Evolutionary conservation across 1,140 invertebrate genomes (phyloP).

Genomic region (Drosophila tristis): DNA sequence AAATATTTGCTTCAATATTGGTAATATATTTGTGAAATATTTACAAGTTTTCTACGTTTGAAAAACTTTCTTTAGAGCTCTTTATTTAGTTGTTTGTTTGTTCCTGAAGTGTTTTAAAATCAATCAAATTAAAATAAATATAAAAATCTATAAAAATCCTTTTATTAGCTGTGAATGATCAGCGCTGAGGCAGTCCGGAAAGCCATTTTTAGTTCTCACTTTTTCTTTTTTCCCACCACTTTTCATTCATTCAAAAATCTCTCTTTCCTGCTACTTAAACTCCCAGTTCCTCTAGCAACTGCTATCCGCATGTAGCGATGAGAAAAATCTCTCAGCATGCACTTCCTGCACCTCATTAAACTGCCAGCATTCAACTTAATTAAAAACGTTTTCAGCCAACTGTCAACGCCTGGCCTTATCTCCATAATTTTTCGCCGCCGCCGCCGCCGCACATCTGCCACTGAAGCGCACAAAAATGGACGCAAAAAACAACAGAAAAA

Average conservation of each 20-base stretch:
- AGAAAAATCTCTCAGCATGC: constrained; percentile 28
- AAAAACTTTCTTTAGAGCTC: too few relatives aligned
- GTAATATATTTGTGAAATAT: too few relatives aligned
- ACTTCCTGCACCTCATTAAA: constrained; percentile 76
- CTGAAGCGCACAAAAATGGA: not conserved
- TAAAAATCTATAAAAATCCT: too few relatives aligned
- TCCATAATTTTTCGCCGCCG: constrained; percentile 63
- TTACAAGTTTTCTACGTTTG: too few relatives aligned
- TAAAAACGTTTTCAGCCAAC: constrained; percentile 76
- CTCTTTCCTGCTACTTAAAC: not conserved
- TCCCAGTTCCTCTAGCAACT: not conserved
- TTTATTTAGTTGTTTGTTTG: too few relatives aligned
- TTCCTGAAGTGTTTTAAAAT: too few relatives aligned
- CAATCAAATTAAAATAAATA: too few relatives aligned
- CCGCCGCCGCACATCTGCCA: constrained; percentile 53
- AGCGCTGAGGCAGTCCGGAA: too few relatives aligned
- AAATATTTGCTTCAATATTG: too few relatives aligned
- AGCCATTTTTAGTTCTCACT: too few relatives aligned
- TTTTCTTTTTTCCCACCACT: too few relatives aligned
- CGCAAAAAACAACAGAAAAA: constrained; percentile 20
- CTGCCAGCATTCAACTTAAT: constrained; percentile 75
- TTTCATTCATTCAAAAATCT: not conserved
- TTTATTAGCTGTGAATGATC: too few relatives aligned
- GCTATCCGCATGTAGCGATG: constrained; percentile 9
- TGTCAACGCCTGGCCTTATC: constrained; percentile 75